Evolutionary conservation across 2,888 invertebrate genomes (phyloP), one percentile per base, ranked within the genome.

Genomic region (Dorcus parallelipipedus): DNA sequence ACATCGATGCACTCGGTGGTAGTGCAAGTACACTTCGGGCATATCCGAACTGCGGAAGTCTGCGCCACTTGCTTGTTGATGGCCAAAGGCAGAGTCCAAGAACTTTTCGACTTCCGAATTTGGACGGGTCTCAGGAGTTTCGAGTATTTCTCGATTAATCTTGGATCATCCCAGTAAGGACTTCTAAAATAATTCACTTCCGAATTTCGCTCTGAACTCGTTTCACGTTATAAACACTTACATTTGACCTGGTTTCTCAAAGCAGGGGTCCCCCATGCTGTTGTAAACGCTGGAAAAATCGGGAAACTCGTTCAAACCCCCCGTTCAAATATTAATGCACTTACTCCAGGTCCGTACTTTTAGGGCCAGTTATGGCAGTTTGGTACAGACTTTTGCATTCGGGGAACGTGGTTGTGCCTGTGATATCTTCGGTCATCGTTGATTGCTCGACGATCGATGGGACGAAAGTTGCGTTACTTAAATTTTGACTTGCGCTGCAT

Each of bases 151-250:
- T 59, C 56, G 9, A 59, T 52, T 10, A 59, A 43, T 26, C 59
- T 40, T 9, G 56, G 59, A 43, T 59, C 59, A 26, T 59, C 59
- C 59, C 59, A 59, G 43, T 42, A 59, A 23, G 59, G 49, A 43
- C 56, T 59, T 8, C 58, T 59, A 20, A 40, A 54, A 54, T 1
- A 45, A 41, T 33, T 33, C 26, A 33, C 3, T 20, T 20, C 20
- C 20, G 20, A 20, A 20, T 20, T 20, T 2, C 20, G 3, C 2
- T 20, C 2, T 20, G 20, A 20, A 20, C 26, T 33, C 26, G 23
- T 49, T 20, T 20, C 20, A 2, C 20, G 20, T 14, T 14, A 14
- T 14, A 14, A 14, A 20, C 3, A 55, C 45, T 56, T 39, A 51
- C 56, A 47, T 17, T 9, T 33, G 9, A 33, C 47, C 51, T 40